These are phyloP conservation scores for Tetrapedia diversipes DNA, from an alignment of 2,888 invertebrate species.

Conservation along the genomic window DNA sequence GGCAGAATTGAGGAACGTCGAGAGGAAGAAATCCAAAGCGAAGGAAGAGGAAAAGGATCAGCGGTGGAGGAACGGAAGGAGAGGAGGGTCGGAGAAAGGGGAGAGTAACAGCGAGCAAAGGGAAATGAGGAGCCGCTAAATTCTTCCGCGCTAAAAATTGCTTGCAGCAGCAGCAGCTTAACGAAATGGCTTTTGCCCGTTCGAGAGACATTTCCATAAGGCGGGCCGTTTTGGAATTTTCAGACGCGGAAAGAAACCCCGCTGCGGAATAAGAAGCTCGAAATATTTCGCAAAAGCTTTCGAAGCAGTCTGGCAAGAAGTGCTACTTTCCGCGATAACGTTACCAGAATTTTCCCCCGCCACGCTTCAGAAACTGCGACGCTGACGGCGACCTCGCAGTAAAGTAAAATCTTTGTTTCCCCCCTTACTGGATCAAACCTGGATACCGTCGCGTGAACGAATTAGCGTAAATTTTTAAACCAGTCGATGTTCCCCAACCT, in stretches of 20 bases:
- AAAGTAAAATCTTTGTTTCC: not conserved
- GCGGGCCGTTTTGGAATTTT: constrained; percentile 50
- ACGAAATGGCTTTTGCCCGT: constrained; percentile 50
- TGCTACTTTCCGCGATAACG: constrained; percentile 29
- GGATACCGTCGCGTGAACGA: not conserved
- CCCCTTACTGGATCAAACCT: not conserved
- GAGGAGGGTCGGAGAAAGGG: not conserved
- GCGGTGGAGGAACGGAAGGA: not conserved
- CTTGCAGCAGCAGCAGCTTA: constrained; percentile 57
- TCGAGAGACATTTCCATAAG: constrained; percentile 60
- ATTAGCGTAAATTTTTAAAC: constrained; percentile 3
- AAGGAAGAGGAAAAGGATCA: not conserved
- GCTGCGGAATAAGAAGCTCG: constrained; percentile 34
- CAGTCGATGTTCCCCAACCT: too few relatives aligned
- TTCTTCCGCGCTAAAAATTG: constrained; percentile 64
- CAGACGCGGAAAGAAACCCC: constrained; percentile 30
- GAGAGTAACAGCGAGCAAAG: constrained; percentile 12
- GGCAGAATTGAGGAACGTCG: constrained; percentile 36
- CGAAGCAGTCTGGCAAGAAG: constrained; percentile 39
- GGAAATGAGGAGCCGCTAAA: constrained; percentile 55
- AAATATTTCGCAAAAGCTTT: constrained; percentile 49
- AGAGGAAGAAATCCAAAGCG: not conserved
- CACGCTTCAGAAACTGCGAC: constrained; percentile 15
- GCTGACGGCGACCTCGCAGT: not conserved
- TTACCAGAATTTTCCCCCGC: constrained; percentile 27